These are phyloP conservation scores for Spodoptera picta DNA, from an alignment of 2,888 invertebrate species.

Conservation along the genomic window DNA sequence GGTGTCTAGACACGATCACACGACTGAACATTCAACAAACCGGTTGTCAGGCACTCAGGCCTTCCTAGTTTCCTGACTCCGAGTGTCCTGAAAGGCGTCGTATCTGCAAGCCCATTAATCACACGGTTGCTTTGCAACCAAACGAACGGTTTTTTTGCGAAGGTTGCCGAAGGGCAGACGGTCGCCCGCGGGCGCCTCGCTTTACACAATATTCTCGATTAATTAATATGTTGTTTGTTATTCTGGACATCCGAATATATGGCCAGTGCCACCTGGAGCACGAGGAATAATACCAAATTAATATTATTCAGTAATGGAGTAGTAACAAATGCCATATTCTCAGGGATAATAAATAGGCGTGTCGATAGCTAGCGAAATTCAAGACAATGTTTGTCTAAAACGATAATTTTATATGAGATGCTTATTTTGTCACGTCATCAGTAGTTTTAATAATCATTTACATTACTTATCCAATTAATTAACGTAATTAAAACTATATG, in stretches of 20 bases:
- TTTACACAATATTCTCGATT: conserved; percentile 12
- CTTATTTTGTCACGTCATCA: too few relatives aligned
- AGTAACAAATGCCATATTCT: too few relatives aligned
- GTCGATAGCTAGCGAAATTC: too few relatives aligned
- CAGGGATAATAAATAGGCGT: too few relatives aligned
- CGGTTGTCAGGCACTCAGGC: background rate
- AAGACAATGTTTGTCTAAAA: too few relatives aligned
- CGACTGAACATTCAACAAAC: background rate
- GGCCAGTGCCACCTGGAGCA: background rate
- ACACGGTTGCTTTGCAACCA: conserved; percentile 42
- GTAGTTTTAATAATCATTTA: too few relatives aligned
- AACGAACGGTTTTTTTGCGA: conserved; percentile 19
- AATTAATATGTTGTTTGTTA: conserved; percentile 20
- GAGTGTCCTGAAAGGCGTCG: conserved; percentile 8
- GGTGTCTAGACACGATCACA: conserved; percentile 8
- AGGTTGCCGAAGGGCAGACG: conserved; percentile 40
- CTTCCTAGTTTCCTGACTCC: conserved; percentile 1
- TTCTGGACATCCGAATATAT: background rate
- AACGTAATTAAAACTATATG: conserved; percentile 10
- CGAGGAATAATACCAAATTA: too few relatives aligned
- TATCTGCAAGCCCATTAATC: conserved; percentile 32
- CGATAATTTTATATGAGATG: too few relatives aligned
- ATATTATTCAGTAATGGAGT: too few relatives aligned
- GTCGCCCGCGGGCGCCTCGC: conserved; percentile 7
- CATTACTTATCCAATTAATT: background rate